Evolutionary conservation across 2,888 invertebrate genomes (phyloP).

Genomic region (Pardosa pseudoannulata): DNA sequence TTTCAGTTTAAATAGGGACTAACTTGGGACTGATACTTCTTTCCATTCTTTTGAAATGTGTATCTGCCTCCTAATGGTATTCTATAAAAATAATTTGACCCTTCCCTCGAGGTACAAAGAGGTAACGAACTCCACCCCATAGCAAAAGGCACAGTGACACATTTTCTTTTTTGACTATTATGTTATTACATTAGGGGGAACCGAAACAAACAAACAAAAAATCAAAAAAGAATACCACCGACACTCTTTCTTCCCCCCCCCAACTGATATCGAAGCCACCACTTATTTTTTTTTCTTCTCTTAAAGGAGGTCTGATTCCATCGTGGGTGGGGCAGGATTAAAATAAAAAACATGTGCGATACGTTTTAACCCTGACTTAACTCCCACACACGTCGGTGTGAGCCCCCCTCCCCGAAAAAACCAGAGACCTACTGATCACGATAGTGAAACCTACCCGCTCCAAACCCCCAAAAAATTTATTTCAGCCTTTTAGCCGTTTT

Average conservation of each 20-base stretch:
- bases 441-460: conserved; percentile 30
- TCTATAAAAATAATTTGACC: too few species aligned
- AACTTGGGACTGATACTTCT: too few species aligned
- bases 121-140: too few species aligned
- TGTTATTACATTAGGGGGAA: background rate
- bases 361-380: conserved; percentile 62
- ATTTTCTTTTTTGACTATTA: background rate
- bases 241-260: too few species aligned
- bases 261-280: background rate
- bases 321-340: conserved; percentile 57
- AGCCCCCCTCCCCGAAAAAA: background rate
- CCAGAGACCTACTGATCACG: conserved; percentile 34
- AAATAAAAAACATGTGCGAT: conserved; percentile 50
- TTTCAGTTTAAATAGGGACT: too few species aligned
- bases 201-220: too few species aligned
- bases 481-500: conserved; percentile 14
- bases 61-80: too few species aligned
- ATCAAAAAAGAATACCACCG: background rate
- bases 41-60: too few species aligned
- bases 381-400: conserved; percentile 67
- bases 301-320: background rate
- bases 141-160: conserved; percentile 4
- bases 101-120: too few species aligned
- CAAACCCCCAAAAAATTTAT: conserved; percentile 32
- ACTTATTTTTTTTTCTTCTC: background rate